Evolutionary conservation across 2,888 invertebrate species (phyloP), one percentile per base, ranked within the genome.

Genomic region (Villa cingulata): DNA sequence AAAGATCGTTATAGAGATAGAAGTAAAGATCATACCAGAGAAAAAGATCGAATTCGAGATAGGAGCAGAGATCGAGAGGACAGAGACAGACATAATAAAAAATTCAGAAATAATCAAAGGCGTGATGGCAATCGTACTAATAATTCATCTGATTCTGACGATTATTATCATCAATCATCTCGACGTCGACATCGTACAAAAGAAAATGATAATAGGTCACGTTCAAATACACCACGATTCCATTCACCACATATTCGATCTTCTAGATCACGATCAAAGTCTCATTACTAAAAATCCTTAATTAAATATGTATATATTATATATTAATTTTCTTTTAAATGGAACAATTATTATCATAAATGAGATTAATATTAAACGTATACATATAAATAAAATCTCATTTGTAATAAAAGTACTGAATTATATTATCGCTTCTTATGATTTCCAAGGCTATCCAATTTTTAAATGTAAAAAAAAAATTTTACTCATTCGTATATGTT

Each of bases 211-310:
- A 17, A 37, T 2, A 27, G 12, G 16, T n/a, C 40, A n/a, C 27
- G 41, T 14, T 41, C 41, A 3, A 16, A 29, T 7, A 38, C 47
- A 39, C 59, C 62, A 23, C 7, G 5, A 23, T 7, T 6, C 23
- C 23, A 23, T 23, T 7, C 23, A 23, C 23, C 4, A 23, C 23
- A 23, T 23, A 23, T 7, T 6, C 23, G 23, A 6, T 23, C 23
- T 17, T 67, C 66, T 34, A 57, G 61, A 32, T 62, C 64, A 32
- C 59, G 61, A 51, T 64, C 64, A 46, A 34, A 40, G 16, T 23
- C 7, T 6, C 23, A 23, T 23, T 23, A 23, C 7, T 4, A 6
- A 23, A 23, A 23, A 23, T 23, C 27, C 6, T 27, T 27, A 2
- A 2, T 9, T 9, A 27, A 9, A 1, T 27, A 27, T 27, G 6